Evolutionary conservation across 2,888 invertebrate species (phyloP).

Genomic region (Furcula furcula): DNA sequence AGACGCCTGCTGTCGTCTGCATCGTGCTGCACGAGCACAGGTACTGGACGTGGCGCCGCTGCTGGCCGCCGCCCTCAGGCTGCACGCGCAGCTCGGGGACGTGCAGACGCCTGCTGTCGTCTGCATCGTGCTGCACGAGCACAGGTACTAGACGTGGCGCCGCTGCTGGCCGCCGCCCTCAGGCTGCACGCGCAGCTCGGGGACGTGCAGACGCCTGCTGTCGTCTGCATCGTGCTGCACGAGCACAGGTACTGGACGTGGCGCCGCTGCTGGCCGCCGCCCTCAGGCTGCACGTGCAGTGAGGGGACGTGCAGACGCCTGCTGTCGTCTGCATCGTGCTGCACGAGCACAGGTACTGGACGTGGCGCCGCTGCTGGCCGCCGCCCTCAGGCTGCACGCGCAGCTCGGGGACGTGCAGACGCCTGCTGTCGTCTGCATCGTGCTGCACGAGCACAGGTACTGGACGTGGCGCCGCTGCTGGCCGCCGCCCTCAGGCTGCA

Average conservation of each 20-base stretch:
- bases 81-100: slow-evolving; percentile 92
- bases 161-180: slow-evolving; percentile 88
- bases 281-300: slow-evolving; percentile 89
- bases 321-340: slow-evolving; percentile 92
- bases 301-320: slow-evolving; percentile 93
- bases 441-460: slow-evolving; percentile 84
- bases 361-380: slow-evolving; percentile 86
- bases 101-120: slow-evolving; percentile 93
- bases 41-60: slow-evolving; percentile 87
- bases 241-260: slow-evolving; percentile 84
- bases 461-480: slow-evolving; percentile 87
- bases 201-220: slow-evolving; percentile 94
- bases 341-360: slow-evolving; percentile 83
- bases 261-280: slow-evolving; percentile 88
- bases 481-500: slow-evolving; percentile 89
- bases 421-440: slow-evolving; percentile 90
- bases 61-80: slow-evolving; percentile 87
- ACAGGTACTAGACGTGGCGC: slow-evolving; percentile 85
- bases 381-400: slow-evolving; percentile 90
- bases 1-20: slow-evolving; percentile 91
- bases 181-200: slow-evolving; percentile 89
- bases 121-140: slow-evolving; percentile 87
- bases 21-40: slow-evolving; percentile 86
- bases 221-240: slow-evolving; percentile 90
- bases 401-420: slow-evolving; percentile 93